Evolutionary conservation across 2,113 vertebrate genomes (phyloP).

Genomic region (Gallinago media): DNA sequence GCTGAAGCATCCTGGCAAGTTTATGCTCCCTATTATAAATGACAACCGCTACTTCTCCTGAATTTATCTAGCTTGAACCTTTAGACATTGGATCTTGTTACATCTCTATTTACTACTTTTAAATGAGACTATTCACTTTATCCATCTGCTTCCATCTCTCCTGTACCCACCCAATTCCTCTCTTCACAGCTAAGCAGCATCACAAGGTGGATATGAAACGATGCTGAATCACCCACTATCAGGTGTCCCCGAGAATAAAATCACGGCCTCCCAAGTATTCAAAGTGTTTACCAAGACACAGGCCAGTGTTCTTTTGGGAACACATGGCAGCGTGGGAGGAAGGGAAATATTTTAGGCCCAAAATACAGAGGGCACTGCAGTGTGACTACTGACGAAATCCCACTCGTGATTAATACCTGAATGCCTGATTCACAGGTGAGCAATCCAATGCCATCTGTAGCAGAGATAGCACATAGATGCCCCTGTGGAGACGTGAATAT

Average conservation of each 20-base stretch:
- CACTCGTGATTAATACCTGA: background rate
- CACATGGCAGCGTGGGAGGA: accelerated
- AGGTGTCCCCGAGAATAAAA: background rate
- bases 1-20: background rate
- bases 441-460: background rate
- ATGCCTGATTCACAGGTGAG: background rate
- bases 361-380: background rate
- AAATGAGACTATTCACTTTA: background rate
- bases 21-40: background rate
- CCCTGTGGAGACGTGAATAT: background rate
- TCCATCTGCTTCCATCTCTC: background rate
- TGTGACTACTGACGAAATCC: background rate
- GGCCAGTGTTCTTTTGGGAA: background rate
- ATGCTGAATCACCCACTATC: background rate
- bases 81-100: background rate
- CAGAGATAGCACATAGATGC: background rate
- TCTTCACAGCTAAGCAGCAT: background rate
- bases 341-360: background rate
- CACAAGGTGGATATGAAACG: background rate
- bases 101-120: background rate
- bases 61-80: background rate
- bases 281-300: background rate
- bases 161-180: background rate
- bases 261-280: background rate
- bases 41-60: background rate